Conservation (phyloP, 2,888 invertebrate genomes). For the Nowickia ferox region DNA sequence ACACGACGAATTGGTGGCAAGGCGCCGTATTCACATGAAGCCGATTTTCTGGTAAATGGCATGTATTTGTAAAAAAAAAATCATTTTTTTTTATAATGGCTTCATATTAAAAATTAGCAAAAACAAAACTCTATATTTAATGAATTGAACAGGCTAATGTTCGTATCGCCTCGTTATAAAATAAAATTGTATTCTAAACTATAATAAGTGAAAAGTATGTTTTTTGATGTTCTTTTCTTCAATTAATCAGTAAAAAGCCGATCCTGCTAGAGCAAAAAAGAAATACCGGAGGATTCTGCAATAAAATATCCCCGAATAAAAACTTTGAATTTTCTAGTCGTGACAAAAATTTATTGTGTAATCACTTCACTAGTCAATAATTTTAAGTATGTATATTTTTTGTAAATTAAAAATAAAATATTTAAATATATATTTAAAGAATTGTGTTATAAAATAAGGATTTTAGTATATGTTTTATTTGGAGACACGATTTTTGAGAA, state of each 20-base stretch:
- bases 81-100: constrained; percentile 68
- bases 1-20: constrained; percentile 89
- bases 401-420: constrained; percentile 55
- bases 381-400: constrained; percentile 58
- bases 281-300: neutral
- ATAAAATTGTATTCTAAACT: constrained; percentile 37
- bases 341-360: constrained; percentile 73
- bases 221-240: constrained; percentile 52
- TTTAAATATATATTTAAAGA: constrained; percentile 60
- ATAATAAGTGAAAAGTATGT: constrained; percentile 54
- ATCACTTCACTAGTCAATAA: constrained; percentile 59
- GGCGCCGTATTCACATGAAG: constrained; percentile 94
- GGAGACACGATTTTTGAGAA: no score
- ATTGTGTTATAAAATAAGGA: constrained; percentile 27
- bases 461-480: no score
- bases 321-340: constrained; percentile 58
- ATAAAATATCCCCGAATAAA: constrained; percentile 6
- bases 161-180: no score
- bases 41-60: constrained; percentile 98
- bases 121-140: no score
- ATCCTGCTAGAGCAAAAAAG: neutral
- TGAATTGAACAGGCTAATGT: no score
- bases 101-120: constrained; percentile 25
- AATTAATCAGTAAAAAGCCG: constrained; percentile 33
- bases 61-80: constrained; percentile 90